Evolutionary conservation across 2,888 invertebrate genomes (phyloP).

Genomic region (Oscheius sp.): DNA sequence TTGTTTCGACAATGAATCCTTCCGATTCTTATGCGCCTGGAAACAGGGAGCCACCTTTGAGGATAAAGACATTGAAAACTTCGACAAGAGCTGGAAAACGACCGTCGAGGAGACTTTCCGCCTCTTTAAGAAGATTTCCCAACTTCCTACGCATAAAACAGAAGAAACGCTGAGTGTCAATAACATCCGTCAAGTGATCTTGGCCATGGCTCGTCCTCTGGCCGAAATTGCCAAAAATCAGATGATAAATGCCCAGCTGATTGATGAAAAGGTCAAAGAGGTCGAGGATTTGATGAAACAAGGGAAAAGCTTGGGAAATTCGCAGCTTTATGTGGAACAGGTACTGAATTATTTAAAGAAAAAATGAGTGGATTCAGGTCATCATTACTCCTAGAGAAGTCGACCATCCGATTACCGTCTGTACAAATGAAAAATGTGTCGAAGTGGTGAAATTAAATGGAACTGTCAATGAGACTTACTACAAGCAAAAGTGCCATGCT

Average conservation of each 20-base stretch:
- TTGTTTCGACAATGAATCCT: conserved; percentile 54
- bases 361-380: not conserved
- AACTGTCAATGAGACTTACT: conserved; percentile 27
- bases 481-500: conserved; percentile 43
- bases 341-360: not conserved
- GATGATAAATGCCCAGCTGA: conserved; percentile 34
- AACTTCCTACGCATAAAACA: conserved; percentile 17
- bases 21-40: conserved; percentile 46
- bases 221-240: conserved; percentile 36
- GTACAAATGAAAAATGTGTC: conserved; percentile 38
- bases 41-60: conserved; percentile 28
- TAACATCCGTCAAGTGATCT: conserved; percentile 24
- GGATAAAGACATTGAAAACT: conserved; percentile 21
- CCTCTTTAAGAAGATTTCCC: conserved; percentile 38
- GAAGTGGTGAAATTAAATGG: conserved; percentile 14
- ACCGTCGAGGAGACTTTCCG: conserved; percentile 38
- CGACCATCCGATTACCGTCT: conserved; percentile 44
- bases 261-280: conserved; percentile 41
- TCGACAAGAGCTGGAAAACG: conserved; percentile 40
- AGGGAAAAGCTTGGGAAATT: not conserved
- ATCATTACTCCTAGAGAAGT: conserved; percentile 20
- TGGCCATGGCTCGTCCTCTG: conserved; percentile 32
- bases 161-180: conserved; percentile 39
- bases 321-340: conserved; percentile 19
- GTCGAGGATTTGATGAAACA: conserved; percentile 14